Percentiles rank a stretch among this genome's conserved stretches.
Conservation (phyloP, 1,140 invertebrate species). For the Magallana gigas region DNA sequence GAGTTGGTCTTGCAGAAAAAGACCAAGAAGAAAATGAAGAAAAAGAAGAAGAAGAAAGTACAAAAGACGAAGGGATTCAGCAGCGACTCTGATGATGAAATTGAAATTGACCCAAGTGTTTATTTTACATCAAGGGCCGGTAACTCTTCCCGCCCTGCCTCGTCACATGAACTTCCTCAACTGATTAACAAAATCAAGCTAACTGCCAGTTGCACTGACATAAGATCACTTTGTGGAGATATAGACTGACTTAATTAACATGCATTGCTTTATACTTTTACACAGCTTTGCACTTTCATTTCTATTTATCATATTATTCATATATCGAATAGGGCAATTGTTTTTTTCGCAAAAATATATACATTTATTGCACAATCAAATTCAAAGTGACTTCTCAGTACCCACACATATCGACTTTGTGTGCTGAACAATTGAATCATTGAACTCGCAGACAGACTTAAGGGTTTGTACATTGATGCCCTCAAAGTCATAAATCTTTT, state of each 20-base stretch:
- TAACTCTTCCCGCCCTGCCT: background rate
- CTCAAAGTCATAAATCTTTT: too few relatives aligned
- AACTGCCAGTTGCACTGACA: background rate
- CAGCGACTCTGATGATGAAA: background rate
- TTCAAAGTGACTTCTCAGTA: background rate
- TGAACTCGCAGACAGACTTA: too few relatives aligned
- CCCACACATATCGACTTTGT: background rate
- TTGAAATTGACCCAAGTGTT: background rate
- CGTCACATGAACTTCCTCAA: background rate
- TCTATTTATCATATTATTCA: background rate
- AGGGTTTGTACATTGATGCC: too few relatives aligned
- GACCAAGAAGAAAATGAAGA: background rate
- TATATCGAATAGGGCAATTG: background rate
- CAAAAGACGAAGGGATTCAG: too few relatives aligned
- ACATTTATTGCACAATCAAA: background rate
- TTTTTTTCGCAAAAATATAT: background rate
- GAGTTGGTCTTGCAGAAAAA: background rate
- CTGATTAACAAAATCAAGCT: slow-evolving; percentile 15
- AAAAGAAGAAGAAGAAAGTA: background rate
- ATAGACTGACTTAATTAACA: background rate
- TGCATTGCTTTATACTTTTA: background rate
- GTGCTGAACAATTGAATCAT: too few relatives aligned
- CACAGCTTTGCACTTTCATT: background rate
- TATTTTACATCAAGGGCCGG: background rate
- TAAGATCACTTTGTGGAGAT: slow-evolving; percentile 10